Evolutionary conservation across 2,797 vertebrate species (phyloP).

Genomic region (Zenarchopterus dispar): DNA sequence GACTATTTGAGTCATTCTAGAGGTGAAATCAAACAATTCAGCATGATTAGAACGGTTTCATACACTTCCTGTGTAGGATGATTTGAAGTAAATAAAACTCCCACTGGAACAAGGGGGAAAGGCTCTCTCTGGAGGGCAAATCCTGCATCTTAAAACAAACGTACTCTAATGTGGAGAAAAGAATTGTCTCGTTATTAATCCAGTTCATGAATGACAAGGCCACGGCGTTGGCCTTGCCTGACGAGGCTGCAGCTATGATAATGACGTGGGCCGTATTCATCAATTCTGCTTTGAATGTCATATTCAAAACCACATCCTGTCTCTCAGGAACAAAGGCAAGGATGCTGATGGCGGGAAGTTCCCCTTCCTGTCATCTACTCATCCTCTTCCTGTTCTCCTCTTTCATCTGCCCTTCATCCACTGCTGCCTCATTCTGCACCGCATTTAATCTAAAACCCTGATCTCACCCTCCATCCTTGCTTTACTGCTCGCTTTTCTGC

Average conservation of each 20-base stretch:
- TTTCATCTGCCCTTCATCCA: slow-evolving; percentile 56
- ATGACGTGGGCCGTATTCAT: slow-evolving; percentile 59
- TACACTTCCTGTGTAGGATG: no score
- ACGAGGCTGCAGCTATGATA: background rate
- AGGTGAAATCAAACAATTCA: no score
- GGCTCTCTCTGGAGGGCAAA: no score
- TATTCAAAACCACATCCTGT: slow-evolving; percentile 1
- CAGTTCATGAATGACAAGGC: slow-evolving; percentile 29
- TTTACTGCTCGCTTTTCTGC: slow-evolving; percentile 13
- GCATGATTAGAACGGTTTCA: no score
- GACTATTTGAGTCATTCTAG: no score
- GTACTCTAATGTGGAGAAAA: no score
- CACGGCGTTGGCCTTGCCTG: slow-evolving; percentile 12
- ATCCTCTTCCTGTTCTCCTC: slow-evolving; percentile 21
- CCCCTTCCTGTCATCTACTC: slow-evolving; percentile 22
- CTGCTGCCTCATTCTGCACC: slow-evolving; percentile 53
- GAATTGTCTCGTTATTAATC: slow-evolving; percentile 1
- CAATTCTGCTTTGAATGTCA: slow-evolving; percentile 30
- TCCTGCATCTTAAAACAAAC: no score
- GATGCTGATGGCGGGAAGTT: slow-evolving; percentile 14
- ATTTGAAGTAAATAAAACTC: no score
- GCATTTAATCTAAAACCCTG: slow-evolving; percentile 49
- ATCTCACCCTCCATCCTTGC: slow-evolving; percentile 29
- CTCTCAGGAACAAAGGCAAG: slow-evolving; percentile 30
- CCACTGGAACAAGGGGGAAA: no score